Conservation (phyloP, 2,888 invertebrate species). For the Synanthedon myopaeformis region DNA sequence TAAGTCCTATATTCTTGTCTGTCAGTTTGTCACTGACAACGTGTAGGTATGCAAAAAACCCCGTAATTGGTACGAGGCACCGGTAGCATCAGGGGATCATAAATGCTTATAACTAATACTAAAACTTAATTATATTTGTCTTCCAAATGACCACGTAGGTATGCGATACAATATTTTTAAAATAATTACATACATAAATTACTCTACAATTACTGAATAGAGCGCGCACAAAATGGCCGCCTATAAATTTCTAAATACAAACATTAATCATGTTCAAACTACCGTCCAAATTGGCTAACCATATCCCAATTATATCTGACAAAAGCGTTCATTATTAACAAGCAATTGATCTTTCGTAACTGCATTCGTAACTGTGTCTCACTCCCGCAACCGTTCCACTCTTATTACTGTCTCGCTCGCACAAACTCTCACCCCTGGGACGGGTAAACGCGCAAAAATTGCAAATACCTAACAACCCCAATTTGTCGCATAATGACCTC, state of each 20-base stretch:
- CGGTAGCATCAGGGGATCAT: no score
- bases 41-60: no score
- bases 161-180: background rate
- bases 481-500: constrained; percentile 33
- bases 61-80: no score
- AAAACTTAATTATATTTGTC: background rate
- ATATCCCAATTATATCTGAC: constrained; percentile 38
- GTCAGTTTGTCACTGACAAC: no score
- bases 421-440: constrained; percentile 1
- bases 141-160: background rate
- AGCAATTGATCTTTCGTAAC: constrained; percentile 39
- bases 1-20: no score
- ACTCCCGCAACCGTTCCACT: background rate
- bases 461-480: constrained; percentile 38
- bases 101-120: no score
- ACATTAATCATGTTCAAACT: constrained; percentile 36
- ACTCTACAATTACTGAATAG: background rate
- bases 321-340: constrained; percentile 39
- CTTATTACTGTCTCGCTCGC: constrained; percentile 2
- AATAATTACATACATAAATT: background rate
- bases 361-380: constrained; percentile 15
- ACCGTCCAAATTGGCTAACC: constrained; percentile 28
- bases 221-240: constrained; percentile 25
- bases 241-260: constrained; percentile 33
- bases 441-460: constrained; percentile 25